A percentile compares a stretch with the other conserved stretches of the same genome.
Conservation (phyloP, 2,113 vertebrate genomes). For the Cheilinus undulatus region DNA sequence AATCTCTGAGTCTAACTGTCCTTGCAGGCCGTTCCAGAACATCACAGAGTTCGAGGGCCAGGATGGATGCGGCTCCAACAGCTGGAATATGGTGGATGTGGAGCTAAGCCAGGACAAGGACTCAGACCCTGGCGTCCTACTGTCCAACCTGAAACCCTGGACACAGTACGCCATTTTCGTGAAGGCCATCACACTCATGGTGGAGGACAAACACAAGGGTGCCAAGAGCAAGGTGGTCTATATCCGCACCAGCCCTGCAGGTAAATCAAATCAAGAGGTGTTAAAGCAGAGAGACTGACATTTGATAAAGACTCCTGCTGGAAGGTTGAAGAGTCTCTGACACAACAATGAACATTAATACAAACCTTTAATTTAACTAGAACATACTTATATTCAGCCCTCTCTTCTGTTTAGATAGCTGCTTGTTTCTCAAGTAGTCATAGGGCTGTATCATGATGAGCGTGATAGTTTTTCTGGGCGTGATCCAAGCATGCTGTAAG, state of each 20-base stretch:
- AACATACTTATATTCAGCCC: too few species aligned
- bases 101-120: constrained; percentile 91
- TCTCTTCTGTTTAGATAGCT: not conserved
- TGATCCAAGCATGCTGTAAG: constrained; percentile 19
- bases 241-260: constrained; percentile 94
- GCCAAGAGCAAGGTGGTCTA: constrained; percentile 97
- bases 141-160: constrained; percentile 93
- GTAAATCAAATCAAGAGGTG: constrained; percentile 72
- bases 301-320: not conserved
- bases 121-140: constrained; percentile 88
- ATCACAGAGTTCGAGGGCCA: constrained; percentile 95
- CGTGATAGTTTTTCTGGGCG: constrained; percentile 19
- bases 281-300: not conserved
- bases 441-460: constrained; percentile 20
- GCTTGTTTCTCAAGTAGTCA: too few species aligned
- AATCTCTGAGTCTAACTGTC: not conserved
- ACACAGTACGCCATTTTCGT: constrained; percentile 97
- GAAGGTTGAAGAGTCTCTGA: not conserved
- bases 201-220: constrained; percentile 91
- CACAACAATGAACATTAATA: too few species aligned
- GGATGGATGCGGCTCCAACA: constrained; percentile 96
- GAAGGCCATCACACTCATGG: constrained; percentile 94
- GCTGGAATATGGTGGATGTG: constrained; percentile 98
- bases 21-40: constrained; percentile 86
- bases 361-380: not conserved